Evolutionary conservation across 2,113 vertebrate genomes (phyloP), one percentile per base, ranked within the genome.

Genomic region (Noturus placidus): DNA sequence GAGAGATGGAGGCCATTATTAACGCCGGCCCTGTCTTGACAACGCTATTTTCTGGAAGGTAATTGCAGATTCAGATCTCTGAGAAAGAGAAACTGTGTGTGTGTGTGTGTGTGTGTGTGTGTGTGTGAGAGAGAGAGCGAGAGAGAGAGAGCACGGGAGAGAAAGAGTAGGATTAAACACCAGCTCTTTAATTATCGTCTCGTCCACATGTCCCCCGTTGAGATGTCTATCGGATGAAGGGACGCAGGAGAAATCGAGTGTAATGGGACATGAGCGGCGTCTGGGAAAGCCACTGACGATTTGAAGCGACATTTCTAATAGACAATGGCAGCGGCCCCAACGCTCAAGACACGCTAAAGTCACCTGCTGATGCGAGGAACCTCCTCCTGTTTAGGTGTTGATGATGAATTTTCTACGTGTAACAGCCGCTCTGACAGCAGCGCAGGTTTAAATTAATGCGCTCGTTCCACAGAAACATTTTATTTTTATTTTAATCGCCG

Each of bases 221-320:
- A 96, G 95, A 94, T 95, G 94, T 95, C 95, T 95, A 92, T 96
- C 96, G 95, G 95, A 95, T 95, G 92, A 92, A 88, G 92, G 96
- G 95, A 96, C 95, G 94, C 95, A 93, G 92, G 92, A 96, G 96
- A 97, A 97, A 96, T 96, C 95, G 94, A 95, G 93, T 96, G 92
- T 99, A 97, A 99, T 97, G 96, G 96, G 96, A 97, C 97, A 96
- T 96, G 97, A 97, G 96, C 96, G 95, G 94, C 94, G 95, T 96
- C 95, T 94, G 95, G 95, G 94, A 83, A 96, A 93, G 93, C 90
- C 88, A 70, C 88, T 91, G 92, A 93, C 97, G 97, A 99, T 99
- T 97, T 97, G 96, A 99, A 98, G 96, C 94, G 97, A 97, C 97
- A 93, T 95, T 94, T 96, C 96, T 99, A 99, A 99, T 99, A 97